Conservation (phyloP, 2,113 vertebrate genomes). For the Acanthisitta chloris region DNA sequence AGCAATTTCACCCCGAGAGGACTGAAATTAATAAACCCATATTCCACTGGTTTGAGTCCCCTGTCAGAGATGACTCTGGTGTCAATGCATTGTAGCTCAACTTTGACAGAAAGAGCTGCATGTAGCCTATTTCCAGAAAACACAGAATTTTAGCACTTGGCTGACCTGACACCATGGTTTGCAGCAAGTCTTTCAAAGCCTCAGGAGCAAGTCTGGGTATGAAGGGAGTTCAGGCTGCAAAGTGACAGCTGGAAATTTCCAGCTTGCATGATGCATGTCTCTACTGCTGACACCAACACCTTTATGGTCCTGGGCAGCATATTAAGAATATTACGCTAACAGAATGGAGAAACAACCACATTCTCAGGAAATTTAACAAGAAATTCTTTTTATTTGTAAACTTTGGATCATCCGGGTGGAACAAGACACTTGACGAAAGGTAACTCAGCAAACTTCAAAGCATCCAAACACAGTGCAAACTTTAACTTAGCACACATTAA, state of each 20-base stretch:
- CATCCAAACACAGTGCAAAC: no score
- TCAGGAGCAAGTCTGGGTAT: neutral
- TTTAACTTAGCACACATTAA: no score
- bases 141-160: neutral
- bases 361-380: no score
- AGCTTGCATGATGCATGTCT: rapidly evolving
- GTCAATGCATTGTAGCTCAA: neutral
- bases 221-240: neutral
- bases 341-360: no score
- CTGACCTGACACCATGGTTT: rapidly evolving
- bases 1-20: neutral
- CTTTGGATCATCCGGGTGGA: no score
- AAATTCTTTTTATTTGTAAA: no score
- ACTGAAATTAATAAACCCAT: neutral
- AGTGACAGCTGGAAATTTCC: neutral
- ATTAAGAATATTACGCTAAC: neutral
- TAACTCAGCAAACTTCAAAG: no score
- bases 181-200: neutral
- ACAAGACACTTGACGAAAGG: no score
- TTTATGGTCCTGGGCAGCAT: neutral
- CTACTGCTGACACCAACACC: neutral
- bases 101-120: neutral
- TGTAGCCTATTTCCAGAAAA: neutral
- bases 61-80: neutral
- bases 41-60: neutral